Conservation (phyloP, 2,113 vertebrate genomes). For the Python bivittatus region DNA sequence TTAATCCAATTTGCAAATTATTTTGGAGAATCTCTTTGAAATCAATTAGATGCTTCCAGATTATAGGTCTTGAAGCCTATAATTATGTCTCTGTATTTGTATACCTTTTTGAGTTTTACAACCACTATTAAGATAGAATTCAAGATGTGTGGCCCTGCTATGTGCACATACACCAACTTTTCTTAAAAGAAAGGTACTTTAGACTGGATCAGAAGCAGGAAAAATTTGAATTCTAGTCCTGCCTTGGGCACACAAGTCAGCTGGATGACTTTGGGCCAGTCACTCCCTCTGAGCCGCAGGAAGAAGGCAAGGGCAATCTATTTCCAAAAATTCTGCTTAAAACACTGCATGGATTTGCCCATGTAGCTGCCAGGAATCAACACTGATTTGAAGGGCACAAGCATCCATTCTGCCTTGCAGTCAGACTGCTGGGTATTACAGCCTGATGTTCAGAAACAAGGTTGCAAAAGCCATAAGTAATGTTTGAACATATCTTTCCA, state of each 20-base stretch:
- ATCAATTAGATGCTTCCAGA: neutral
- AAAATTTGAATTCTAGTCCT: neutral
- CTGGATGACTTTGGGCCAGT: neutral
- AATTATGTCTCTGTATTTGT: neutral
- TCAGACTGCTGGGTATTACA: neutral
- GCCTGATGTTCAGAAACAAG: neutral
- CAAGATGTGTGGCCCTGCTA: neutral
- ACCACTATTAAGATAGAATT: neutral
- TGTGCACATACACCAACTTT: neutral
- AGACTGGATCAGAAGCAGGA: neutral
- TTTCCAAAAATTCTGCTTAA: neutral
- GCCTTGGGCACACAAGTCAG: neutral
- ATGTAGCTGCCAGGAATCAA: neutral
- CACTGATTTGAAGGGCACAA: neutral
- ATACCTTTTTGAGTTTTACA: neutral
- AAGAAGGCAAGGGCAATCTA: neutral
- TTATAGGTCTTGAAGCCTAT: neutral
- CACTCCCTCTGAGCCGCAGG: neutral
- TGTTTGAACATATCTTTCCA: neutral
- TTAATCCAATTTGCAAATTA: neutral
- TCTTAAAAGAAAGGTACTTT: neutral
- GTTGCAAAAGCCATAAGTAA: neutral
- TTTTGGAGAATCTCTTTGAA: conserved; percentile 3
- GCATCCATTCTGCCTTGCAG: neutral
- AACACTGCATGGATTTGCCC: neutral